These are phyloP conservation scores for Todiramphus saurophagus DNA, from an alignment of 2,113 vertebrate genomes.

Conservation along the genomic window DNA sequence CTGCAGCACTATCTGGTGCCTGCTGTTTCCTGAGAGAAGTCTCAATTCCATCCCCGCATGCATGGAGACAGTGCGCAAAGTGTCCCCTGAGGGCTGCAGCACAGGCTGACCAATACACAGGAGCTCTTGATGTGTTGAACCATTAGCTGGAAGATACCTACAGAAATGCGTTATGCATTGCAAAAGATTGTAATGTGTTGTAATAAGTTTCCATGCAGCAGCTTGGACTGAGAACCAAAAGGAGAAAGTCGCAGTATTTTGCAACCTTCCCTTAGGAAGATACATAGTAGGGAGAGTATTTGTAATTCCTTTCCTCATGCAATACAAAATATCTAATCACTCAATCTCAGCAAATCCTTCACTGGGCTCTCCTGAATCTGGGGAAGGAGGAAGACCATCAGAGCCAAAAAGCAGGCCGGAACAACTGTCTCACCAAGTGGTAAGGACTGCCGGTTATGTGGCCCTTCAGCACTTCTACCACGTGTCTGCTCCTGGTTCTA, in stretches of 20 bases:
- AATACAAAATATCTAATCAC: background rate
- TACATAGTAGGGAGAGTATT: background rate
- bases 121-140: background rate
- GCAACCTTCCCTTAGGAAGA: background rate
- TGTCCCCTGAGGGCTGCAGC: background rate
- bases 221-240: background rate
- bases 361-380: background rate
- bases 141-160: background rate
- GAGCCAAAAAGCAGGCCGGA: background rate
- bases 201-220: background rate
- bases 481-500: fast-evolving
- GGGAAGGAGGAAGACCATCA: background rate
- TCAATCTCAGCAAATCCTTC: background rate
- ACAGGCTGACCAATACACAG: background rate
- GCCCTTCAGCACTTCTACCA: background rate
- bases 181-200: background rate
- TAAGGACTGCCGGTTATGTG: background rate
- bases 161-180: background rate
- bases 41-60: background rate
- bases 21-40: background rate
- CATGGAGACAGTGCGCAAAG: background rate
- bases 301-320: background rate
- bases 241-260: background rate
- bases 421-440: background rate
- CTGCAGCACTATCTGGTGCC: background rate